Percentiles rank a stretch among this genome's conserved stretches.
phyloP scores from a whole-genome alignment of 2,113 vertebrate species.

The Neolamprologus brichardi region DNA sequence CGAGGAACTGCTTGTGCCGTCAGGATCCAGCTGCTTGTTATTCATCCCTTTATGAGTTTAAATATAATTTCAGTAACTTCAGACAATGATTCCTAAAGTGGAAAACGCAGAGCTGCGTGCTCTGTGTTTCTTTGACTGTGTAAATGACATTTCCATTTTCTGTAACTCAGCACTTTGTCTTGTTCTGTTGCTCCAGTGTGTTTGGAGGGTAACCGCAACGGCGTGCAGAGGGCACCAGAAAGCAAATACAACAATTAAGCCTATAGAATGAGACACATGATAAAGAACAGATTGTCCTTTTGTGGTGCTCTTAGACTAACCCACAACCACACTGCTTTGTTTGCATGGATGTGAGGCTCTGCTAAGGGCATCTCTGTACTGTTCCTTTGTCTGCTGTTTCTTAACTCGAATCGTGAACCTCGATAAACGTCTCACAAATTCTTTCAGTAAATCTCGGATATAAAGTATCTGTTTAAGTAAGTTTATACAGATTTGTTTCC shows the following conservation, averaged over 20 bases:
- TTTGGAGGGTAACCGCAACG: conserved; percentile 26
- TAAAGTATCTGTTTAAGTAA: neutral
- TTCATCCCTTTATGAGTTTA: conserved; percentile 47
- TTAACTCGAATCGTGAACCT: neutral
- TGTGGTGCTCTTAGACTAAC: conserved; percentile 28
- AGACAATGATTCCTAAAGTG: neutral
- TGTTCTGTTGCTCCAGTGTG: neutral
- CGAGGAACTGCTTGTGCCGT: neutral
- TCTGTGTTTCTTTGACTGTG: conserved; percentile 13
- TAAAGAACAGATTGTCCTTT: conserved; percentile 49
- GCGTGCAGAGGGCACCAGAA: neutral
- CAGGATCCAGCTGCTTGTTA: conserved; percentile 27
- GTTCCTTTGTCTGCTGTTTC: neutral
- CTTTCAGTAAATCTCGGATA: neutral
- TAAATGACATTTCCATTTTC: conserved; percentile 36
- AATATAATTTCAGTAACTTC: conserved; percentile 24
- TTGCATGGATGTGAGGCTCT: neutral
- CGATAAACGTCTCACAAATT: neutral
- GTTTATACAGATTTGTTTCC: neutral
- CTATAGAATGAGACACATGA: conserved; percentile 43
- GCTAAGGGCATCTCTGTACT: neutral
- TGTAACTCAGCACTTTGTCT: conserved; percentile 19
- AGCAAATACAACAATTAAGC: conserved; percentile 33
- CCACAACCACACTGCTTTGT: conserved; percentile 45
- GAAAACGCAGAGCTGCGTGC: conserved; percentile 11